phyloP scores from a whole-genome alignment of 64 coral and sea anemone species.

The Orbicella faveolata region DNA sequence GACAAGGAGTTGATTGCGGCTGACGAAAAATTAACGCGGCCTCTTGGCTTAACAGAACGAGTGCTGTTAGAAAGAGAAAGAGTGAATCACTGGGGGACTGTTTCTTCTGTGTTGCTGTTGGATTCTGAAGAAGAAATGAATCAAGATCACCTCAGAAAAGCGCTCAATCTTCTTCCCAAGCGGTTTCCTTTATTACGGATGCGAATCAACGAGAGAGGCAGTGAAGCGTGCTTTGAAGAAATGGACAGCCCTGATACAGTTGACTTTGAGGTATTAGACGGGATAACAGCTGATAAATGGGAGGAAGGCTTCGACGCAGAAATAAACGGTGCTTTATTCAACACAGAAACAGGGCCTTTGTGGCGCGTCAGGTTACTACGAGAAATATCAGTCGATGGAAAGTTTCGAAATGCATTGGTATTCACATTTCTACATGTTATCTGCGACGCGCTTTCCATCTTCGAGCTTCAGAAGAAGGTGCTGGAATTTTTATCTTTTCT shows the following conservation, averaged over 20 bases:
- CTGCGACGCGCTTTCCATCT: constrained; percentile 49
- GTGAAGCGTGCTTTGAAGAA: constrained; percentile 25
- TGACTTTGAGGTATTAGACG: constrained; percentile 25
- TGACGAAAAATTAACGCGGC: not conserved
- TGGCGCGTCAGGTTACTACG: constrained; percentile 54
- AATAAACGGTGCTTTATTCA: constrained; percentile 23
- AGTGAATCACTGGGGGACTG: constrained; percentile 30
- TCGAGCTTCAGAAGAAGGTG: constrained; percentile 28
- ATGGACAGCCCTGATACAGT: constrained; percentile 49
- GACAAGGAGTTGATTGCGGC: not conserved
- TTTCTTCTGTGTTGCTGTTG: constrained; percentile 58
- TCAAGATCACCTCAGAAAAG: constrained; percentile 24
- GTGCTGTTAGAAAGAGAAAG: constrained; percentile 30
- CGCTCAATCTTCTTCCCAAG: constrained; percentile 43
- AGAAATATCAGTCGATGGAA: constrained; percentile 35
- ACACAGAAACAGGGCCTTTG: constrained; percentile 38
- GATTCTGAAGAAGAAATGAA: constrained; percentile 50
- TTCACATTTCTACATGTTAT: constrained; percentile 53
- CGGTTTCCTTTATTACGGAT: constrained; percentile 48
- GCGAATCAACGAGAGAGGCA: constrained; percentile 4
- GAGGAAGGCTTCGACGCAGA: constrained; percentile 58
- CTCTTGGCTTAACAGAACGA: not conserved
- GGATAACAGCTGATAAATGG: constrained; percentile 58
- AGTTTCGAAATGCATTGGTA: constrained; percentile 20
- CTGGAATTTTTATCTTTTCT: constrained; percentile 23